Percentiles rank a stretch among this genome's conserved stretches.
Evolutionary conservation across 2,113 vertebrate species (phyloP).

Genomic region (Panthera tigris): DNA sequence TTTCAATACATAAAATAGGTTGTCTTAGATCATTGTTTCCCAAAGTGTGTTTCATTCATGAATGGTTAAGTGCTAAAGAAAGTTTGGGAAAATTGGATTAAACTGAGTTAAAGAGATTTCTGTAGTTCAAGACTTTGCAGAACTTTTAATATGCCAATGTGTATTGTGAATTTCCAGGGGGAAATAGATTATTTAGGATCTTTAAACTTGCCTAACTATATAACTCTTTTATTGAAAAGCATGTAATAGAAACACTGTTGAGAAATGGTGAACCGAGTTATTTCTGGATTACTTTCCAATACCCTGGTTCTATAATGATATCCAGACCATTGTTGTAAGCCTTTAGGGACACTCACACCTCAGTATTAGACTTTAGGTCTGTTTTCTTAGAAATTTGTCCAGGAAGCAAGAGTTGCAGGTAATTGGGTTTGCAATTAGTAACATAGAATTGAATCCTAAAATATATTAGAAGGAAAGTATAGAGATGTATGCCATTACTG

Average conservation of each 20-base stretch:
- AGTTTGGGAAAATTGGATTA: neutral
- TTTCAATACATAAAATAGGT: neutral
- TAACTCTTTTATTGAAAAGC: neutral
- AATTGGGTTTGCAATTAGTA: neutral
- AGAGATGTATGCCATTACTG: neutral
- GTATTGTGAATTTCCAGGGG: constrained; percentile 8
- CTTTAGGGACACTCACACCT: neutral
- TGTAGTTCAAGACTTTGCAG: neutral
- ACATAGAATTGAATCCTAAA: neutral
- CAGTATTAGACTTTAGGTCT: neutral
- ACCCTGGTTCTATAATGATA: neutral
- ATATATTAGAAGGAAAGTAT: neutral
- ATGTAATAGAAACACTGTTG: neutral
- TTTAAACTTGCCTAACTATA: neutral
- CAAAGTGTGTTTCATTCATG: neutral
- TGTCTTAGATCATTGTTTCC: neutral
- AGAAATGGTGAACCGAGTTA: neutral
- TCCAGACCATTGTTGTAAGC: neutral
- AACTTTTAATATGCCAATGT: neutral
- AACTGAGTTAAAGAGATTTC: neutral
- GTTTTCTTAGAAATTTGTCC: neutral
- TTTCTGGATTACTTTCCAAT: neutral
- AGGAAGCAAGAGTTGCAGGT: neutral
- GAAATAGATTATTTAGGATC: neutral
- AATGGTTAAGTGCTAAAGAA: constrained; percentile 18